Percentiles rank a stretch among this genome's conserved stretches.
Conservation (phyloP, 2,797 vertebrate species). For the Halcyon smyrnensis region DNA sequence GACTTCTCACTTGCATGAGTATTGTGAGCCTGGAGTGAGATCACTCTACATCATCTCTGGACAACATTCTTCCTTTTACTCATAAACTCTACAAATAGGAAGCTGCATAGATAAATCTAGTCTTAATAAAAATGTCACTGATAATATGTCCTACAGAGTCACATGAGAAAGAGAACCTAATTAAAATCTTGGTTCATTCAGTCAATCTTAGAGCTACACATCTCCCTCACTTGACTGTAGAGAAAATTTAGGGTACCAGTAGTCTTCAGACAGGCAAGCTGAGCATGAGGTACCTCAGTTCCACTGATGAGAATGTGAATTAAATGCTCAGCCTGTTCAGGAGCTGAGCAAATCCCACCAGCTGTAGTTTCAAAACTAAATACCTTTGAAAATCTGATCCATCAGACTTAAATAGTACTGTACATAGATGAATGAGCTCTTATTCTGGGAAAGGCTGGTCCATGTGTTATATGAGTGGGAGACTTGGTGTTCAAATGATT, state of each 20-base stretch:
- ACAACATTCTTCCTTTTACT: background rate
- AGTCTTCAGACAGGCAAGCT: background rate
- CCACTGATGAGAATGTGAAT: background rate
- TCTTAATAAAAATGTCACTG: background rate
- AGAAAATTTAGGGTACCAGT: background rate
- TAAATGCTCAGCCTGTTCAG: background rate
- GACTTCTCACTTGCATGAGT: background rate
- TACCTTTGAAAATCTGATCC: background rate
- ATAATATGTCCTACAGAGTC: rapidly evolving
- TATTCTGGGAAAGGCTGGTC: background rate
- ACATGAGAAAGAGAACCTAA: background rate
- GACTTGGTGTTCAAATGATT: background rate
- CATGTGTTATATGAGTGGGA: background rate
- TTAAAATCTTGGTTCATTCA: background rate
- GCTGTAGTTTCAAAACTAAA: background rate
- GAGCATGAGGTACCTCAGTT: background rate
- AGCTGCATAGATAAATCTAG: background rate
- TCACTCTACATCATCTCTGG: background rate
- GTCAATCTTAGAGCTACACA: background rate
- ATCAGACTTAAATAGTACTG: background rate
- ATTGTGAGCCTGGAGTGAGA: background rate
- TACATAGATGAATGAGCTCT: background rate
- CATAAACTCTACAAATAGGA: background rate
- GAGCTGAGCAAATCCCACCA: background rate
- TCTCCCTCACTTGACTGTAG: background rate